Evolutionary conservation across 2,113 vertebrate genomes (phyloP).

Genomic region (Salvator merianae): DNA sequence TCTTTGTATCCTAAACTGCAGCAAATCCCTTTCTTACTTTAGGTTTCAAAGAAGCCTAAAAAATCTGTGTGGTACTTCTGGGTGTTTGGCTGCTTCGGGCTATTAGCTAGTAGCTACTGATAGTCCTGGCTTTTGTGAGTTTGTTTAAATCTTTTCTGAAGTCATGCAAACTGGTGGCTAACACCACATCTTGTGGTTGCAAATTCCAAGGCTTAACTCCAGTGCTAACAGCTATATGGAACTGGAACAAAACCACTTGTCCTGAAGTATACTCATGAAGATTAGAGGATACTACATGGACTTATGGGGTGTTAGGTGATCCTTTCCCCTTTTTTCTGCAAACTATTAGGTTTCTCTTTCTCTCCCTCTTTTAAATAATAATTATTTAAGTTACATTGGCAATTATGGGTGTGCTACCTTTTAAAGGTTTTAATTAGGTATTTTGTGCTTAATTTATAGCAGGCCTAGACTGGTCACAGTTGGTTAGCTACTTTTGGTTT

Average conservation of each 20-base stretch:
- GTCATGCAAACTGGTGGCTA: too few species aligned
- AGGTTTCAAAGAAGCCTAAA: too few species aligned
- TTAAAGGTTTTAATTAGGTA: slow-evolving; percentile 20
- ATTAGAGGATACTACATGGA: neutral
- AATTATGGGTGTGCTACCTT: slow-evolving; percentile 17
- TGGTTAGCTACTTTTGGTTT: slow-evolving; percentile 37
- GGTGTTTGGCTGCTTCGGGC: too few species aligned
- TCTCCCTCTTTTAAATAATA: neutral
- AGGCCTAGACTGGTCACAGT: slow-evolving; percentile 25
- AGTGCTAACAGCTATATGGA: neutral
- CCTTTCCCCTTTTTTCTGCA: neutral
- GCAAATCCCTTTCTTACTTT: too few species aligned
- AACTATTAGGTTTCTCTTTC: accelerated
- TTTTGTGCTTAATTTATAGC: slow-evolving; percentile 21
- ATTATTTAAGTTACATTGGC: neutral
- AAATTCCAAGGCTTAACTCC: too few species aligned
- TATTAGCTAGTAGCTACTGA: too few species aligned
- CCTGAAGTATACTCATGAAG: neutral
- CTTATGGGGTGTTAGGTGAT: neutral
- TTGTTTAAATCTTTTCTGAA: too few species aligned
- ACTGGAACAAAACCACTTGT: neutral
- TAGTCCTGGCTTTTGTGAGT: too few species aligned
- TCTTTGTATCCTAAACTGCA: too few species aligned
- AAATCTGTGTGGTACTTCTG: too few species aligned
- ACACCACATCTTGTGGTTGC: too few species aligned